Base-by-base conservation (phyloP, 2,113 vertebrate species). In the Pituophis catenifer region DNA sequence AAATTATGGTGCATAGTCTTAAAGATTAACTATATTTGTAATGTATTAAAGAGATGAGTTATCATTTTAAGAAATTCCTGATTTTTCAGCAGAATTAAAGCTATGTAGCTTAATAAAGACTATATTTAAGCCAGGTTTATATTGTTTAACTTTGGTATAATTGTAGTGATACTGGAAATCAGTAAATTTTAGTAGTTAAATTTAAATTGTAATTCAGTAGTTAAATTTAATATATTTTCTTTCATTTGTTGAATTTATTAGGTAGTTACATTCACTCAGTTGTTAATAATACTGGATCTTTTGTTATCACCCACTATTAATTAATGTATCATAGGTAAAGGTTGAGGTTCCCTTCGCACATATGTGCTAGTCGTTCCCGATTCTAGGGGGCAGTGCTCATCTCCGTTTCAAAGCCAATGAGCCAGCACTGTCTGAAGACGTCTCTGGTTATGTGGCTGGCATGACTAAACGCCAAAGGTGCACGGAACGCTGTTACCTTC, bases 1-100 rank as follows among this genome's bases (percentile, higher is more conserved):
- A 81, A 95, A 94, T 96, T 97, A 90, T 88, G 91, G 96, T 97
- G 97, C 94, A 95, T 96, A 95, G 94, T 94, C 93, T 93, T 95
- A 95, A 94, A 96, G 90, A 94, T 62, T 92, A 96, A 93, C 87
- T 96, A 93, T 93, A 86, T 65, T 93, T 88, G 26, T 96, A 91
- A 92, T 86, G 57, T 94, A 91, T 91, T 70, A 95, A 95, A 91
- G 89, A 93, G 90, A 95, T 95, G 90, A 95, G 90, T 94, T 95
- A 85, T 57, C 65, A 8, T 0, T 96, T 93, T 33, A 48, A 8
- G 92, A 96, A 96, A 93, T n/a, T 94, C 88, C 94, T 38, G 90
- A 44, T 65, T 93, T 89, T 75, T 50, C 89, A 95, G 86, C 75
- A 38, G 62, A 95, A 59, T 70, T 91, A 38, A 91, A 86, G 29